phyloP scores from a whole-genome alignment of 2,888 invertebrate genomes.

The Machimus rusticus region DNA sequence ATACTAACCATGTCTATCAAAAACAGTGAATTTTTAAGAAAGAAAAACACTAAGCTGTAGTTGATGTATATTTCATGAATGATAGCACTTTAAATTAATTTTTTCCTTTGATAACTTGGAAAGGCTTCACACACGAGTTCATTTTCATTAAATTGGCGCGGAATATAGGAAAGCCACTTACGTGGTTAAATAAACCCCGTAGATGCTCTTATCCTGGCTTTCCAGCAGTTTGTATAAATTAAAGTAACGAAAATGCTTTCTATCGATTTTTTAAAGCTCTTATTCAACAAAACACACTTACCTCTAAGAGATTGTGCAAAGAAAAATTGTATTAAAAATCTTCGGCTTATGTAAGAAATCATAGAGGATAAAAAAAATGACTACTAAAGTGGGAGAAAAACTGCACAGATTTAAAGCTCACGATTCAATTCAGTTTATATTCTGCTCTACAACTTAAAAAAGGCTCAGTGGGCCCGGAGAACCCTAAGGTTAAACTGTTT shows the following conservation, averaged over 20 bases:
- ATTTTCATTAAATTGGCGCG: neutral
- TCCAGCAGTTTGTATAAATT: neutral
- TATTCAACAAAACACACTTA: neutral
- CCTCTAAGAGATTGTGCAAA: neutral
- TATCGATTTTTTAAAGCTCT: neutral
- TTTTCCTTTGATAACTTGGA: neutral
- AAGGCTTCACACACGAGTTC: neutral
- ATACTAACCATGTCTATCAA: neutral
- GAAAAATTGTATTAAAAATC: neutral
- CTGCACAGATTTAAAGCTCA: neutral
- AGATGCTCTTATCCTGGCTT: neutral
- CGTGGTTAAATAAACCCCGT: neutral
- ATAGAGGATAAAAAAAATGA: neutral
- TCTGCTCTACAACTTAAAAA: neutral
- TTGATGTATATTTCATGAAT: neutral
- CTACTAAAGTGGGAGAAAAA: neutral
- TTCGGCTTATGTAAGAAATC: neutral
- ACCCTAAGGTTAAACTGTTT: no score
- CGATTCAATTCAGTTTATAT: neutral
- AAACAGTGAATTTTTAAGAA: neutral
- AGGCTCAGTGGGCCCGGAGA: no score
- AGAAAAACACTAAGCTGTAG: neutral
- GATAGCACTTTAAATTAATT: neutral
- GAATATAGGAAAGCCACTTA: neutral
- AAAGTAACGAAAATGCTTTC: neutral